Evolutionary conservation across 2,888 invertebrate genomes (phyloP), one percentile per base, ranked within the genome.

Genomic region (Amiota mariae): DNA sequence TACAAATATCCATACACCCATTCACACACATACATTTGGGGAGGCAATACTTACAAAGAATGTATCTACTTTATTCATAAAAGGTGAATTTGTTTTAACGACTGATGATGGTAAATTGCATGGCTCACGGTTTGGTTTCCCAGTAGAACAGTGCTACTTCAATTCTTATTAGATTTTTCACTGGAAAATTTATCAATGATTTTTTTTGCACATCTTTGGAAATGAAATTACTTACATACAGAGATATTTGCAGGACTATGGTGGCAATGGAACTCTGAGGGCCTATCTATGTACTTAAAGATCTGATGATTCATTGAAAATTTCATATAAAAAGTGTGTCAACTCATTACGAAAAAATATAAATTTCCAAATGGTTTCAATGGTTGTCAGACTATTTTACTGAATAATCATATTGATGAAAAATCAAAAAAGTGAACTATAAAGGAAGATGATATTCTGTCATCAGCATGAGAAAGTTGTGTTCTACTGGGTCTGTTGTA

Each of bases 21-120:
- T 24, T 15, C 56, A 56, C 15, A 56, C 3, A 36, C 24, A 24
- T 24, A 24, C 24, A 24, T 3, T 24, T 3, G 24, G 24, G 8
- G 18, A 56, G n/a, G n/a, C n/a, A 15, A 13, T 13, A 18, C 56
- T 56, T 56, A 56, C n/a, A 56, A 56, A 56, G 10, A 12, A 56
- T 56, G 18, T 18, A 9, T 18, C 56, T 11, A 56, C 18, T 9
- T 56, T 18, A 56, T 15, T n/a, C 56, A 56, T 15, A 56, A 56
- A 79, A 79, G 77, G 85, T 74, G 81, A 85, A 85, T 84, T 85
- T 83, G 84, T 82, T 85, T 85, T 83, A 76, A 83, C 81, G 85
- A 81, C 84, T 78, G 76, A 82, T 78, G 76, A 82, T 79, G 84
- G 85, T 84, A 81, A 85, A 85, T 82, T 82, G 81, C 79, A 77